phyloP scores from a whole-genome alignment of 2,797 vertebrate genomes.

The Hylomyscus alleni region DNA sequence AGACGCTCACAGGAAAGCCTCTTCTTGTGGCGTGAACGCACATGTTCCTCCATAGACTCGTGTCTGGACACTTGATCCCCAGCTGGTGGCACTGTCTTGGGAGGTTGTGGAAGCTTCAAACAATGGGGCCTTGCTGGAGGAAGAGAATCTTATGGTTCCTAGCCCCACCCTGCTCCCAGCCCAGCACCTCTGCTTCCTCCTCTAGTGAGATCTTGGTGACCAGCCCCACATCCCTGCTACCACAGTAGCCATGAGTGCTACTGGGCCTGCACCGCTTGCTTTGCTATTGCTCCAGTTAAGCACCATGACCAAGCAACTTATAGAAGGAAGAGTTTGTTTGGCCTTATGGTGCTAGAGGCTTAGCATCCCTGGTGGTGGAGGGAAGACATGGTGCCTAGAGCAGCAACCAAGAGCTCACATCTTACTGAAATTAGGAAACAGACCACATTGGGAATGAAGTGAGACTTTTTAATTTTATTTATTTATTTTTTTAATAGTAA shows the following conservation, averaged over 20 bases:
- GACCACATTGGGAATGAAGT: background rate
- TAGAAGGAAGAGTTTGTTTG: background rate
- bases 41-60: background rate
- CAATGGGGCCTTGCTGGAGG: background rate
- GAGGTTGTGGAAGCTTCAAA: background rate
- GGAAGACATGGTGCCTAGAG: background rate
- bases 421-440: background rate
- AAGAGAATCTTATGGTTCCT: background rate
- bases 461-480: background rate
- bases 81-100: background rate
- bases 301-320: no score
- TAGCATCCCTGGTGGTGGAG: no score
- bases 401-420: background rate
- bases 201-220: background rate
- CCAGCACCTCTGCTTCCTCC: background rate
- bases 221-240: background rate
- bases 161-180: background rate
- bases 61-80: background rate
- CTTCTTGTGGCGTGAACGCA: background rate
- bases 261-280: background rate
- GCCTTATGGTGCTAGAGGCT: background rate
- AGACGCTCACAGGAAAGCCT: background rate
- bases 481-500: no score
- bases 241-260: background rate
- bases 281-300: background rate